Evolutionary conservation across 2,888 invertebrate genomes (phyloP).

Genomic region (Erebia aethiops): DNA sequence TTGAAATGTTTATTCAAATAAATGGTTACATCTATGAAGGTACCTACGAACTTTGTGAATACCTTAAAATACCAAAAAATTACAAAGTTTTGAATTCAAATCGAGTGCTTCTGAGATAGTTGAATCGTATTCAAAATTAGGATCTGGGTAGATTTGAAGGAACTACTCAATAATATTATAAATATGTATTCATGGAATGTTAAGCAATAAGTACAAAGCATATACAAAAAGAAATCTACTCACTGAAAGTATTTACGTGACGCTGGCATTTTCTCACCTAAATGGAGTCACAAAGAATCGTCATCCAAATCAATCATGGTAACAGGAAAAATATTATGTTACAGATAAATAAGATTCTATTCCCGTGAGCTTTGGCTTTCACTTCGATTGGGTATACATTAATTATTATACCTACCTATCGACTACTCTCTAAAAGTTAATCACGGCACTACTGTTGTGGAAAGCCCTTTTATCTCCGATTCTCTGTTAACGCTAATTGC

Average conservation of each 20-base stretch:
- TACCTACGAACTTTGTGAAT: too few relatives aligned
- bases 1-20: too few relatives aligned
- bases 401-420: neutral
- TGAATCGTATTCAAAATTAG: too few relatives aligned
- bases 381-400: neutral
- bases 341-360: constrained; percentile 7
- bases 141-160: too few relatives aligned
- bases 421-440: neutral
- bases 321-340: neutral
- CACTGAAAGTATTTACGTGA: neutral
- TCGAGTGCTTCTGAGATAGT: too few relatives aligned
- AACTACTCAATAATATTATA: too few relatives aligned
- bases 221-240: neutral
- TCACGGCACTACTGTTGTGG: neutral
- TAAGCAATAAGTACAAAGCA: too few relatives aligned
- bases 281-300: constrained; percentile 1
- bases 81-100: too few relatives aligned
- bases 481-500: neutral
- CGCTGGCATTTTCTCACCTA: neutral
- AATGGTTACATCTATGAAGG: too few relatives aligned
- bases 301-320: constrained; percentile 4
- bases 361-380: neutral
- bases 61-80: too few relatives aligned
- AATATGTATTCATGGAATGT: too few relatives aligned
- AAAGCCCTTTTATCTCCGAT: neutral